Conservation (phyloP, 2,113 vertebrate genomes). For the Neolamprologus fasciatus region DNA sequence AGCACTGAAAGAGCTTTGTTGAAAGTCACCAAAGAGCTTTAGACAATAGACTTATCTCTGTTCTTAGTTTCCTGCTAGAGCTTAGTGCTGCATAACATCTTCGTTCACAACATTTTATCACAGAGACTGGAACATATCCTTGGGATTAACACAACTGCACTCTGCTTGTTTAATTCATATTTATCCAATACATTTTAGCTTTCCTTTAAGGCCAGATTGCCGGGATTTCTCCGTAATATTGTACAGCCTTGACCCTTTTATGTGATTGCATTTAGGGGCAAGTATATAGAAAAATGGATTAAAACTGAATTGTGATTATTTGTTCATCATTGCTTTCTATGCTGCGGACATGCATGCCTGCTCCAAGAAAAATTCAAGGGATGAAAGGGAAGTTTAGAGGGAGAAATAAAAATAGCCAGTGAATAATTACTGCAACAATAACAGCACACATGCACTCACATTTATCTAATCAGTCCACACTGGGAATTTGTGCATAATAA, state of each 20-base stretch:
- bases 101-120: background rate
- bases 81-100: background rate
- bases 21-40: background rate
- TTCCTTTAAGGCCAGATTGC: background rate
- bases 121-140: background rate
- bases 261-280: background rate
- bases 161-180: background rate
- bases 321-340: background rate
- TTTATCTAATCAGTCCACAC: conserved; percentile 40
- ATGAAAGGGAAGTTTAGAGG: conserved; percentile 4
- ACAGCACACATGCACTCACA: conserved; percentile 16
- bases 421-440: conserved; percentile 51
- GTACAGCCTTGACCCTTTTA: background rate
- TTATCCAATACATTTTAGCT: background rate
- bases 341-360: background rate
- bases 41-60: background rate
- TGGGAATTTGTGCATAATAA: conserved; percentile 49
- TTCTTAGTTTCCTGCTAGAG: background rate
- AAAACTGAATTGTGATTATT: background rate
- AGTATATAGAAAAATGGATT: background rate
- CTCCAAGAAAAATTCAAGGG: background rate
- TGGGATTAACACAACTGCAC: background rate
- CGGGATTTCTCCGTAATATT: background rate
- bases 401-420: conserved; percentile 18
- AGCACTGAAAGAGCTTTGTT: background rate